Evolutionary conservation across 2,797 vertebrate genomes (phyloP), one percentile per base, ranked within the genome.

Genomic region (Trachops cirrhosus): DNA sequence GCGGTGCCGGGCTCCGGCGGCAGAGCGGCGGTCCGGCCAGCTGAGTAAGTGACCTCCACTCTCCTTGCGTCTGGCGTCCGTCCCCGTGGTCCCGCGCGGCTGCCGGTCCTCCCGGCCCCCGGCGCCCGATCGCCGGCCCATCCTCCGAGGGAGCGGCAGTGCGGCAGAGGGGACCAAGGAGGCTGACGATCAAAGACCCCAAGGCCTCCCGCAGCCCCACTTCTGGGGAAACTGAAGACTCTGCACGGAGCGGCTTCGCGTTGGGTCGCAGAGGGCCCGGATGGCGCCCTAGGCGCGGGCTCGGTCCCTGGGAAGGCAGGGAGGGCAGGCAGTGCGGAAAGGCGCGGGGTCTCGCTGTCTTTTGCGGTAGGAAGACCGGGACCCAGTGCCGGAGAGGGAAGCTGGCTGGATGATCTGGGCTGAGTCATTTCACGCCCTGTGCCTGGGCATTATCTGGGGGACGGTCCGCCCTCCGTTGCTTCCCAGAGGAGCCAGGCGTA

Each of bases 21-120:
- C 46, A 29, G 74, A 41, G 57, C 39, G 10, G 85, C 73, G 12
- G 37, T 91, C 41, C 0, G 70, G 59, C 89, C 32, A 86, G 91
- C 95, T 79, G 83, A 44, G 97, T 97, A 92, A 97, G 97, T 91
- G 92, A 73, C 82, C 86, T 88, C 68, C 12, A 24, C 29, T 12
- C 52, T 21, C 37, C 77, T 3, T 21, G 39, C 80, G 29, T 29
- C 1, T 14, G 1, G 88, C 59, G 34, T 29, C 87, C 4, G 50
- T 79, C 70, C 70, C 39, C 24, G 1, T 15, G 0, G 52, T 59
- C 19, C 32, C 9, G n/a, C 8, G 50, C 29, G 5, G 39, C 91
- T 8, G 67, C 52, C 29, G 11, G 15, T 46, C 39, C 4, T 26
- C 32, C 73, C n/a, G 14, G 37, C 6, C 5, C 41, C 41, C 41